Evolutionary conservation across 92 coral and sea anemone species (phyloP).

Genomic region (Heliopora coerulea): DNA sequence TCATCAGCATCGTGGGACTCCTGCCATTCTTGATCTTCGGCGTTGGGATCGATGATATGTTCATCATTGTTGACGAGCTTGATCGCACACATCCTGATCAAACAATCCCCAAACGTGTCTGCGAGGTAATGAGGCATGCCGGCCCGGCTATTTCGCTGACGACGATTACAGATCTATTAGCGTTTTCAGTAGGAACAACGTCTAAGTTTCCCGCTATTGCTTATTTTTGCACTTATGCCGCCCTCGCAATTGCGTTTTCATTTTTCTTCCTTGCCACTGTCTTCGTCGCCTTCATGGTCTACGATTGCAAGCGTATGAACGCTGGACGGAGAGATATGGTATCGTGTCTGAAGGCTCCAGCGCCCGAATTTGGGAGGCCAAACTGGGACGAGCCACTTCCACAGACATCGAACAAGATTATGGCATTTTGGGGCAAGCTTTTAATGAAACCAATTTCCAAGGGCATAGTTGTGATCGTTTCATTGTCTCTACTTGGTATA

Average conservation of each 20-base stretch:
- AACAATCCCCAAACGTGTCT: too few relatives aligned
- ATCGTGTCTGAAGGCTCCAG: constrained; percentile 40
- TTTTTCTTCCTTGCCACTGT: constrained; percentile 62
- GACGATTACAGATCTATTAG: too few relatives aligned
- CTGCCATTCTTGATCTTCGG: constrained; percentile 70
- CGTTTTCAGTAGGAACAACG: constrained; percentile 66
- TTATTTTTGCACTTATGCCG: constrained; percentile 77
- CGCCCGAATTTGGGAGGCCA: constrained; percentile 16
- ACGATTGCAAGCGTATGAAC: constrained; percentile 63
- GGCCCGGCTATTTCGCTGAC: too few relatives aligned
- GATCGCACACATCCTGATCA: constrained; percentile 51
- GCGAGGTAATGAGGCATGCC: too few relatives aligned
- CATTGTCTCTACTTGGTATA: constrained; percentile 53
- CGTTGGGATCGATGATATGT: constrained; percentile 53
- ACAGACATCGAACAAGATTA: constrained; percentile 50
- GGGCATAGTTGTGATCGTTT: constrained; percentile 46
- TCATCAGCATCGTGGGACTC: constrained; percentile 65
- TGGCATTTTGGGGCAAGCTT: constrained; percentile 54
- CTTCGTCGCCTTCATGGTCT: constrained; percentile 69
- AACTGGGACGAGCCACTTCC: constrained; percentile 51
- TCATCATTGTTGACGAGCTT: constrained; percentile 55
- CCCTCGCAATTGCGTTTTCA: constrained; percentile 56
- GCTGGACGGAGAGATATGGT: constrained; percentile 66
- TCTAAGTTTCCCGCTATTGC: constrained; percentile 66
- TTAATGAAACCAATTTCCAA: constrained; percentile 52